Conservation (phyloP, 2,888 invertebrate genomes). For the Podabrus alpinus region DNA sequence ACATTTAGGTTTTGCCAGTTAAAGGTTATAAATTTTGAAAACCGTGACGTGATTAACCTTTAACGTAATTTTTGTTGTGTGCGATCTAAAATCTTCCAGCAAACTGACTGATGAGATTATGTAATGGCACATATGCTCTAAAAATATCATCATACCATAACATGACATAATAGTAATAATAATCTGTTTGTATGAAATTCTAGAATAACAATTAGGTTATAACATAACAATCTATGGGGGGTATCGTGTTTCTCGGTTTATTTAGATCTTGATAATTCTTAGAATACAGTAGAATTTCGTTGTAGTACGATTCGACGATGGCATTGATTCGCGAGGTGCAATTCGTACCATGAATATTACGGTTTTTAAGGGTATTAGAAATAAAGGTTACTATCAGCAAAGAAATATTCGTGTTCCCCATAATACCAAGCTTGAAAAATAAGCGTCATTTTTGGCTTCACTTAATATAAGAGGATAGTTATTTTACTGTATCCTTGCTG, state of each 20-base stretch:
- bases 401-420: too few relatives aligned
- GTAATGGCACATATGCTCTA: background rate
- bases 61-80: background rate
- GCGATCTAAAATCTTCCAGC: background rate
- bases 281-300: background rate
- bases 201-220: background rate
- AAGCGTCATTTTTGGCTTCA: background rate
- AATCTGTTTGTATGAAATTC: background rate
- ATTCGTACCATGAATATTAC: too few relatives aligned
- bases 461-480: background rate
- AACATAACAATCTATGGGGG: background rate
- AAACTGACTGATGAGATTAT: background rate
- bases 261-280: background rate
- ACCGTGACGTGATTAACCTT: background rate
- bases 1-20: background rate
- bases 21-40: background rate
- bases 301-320: background rate
- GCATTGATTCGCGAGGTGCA: too few relatives aligned
- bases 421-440: too few relatives aligned
- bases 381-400: too few relatives aligned
- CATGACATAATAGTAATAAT: background rate
- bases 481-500: background rate
- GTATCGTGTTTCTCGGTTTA: background rate
- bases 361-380: too few relatives aligned
- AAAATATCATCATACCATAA: background rate